Conservation (phyloP, 2,113 vertebrate genomes). For the Oreochromis niloticus region DNA sequence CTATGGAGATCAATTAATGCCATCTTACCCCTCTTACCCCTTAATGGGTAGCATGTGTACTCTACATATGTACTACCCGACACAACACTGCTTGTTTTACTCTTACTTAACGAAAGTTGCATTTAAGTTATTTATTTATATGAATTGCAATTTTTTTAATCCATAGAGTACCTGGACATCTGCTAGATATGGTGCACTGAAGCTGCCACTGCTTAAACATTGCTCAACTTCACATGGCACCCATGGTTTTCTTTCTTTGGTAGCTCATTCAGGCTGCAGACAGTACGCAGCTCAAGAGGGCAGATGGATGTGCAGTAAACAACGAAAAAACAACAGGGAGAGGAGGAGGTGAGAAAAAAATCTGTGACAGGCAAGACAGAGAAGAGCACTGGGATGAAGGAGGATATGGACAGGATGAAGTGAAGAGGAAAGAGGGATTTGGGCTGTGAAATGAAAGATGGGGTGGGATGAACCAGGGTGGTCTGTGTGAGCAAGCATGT, state of each 20-base stretch:
- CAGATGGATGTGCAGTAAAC: conserved; percentile 6
- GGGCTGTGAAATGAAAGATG: conserved; percentile 17
- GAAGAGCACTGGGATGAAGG: neutral
- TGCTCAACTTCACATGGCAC: neutral
- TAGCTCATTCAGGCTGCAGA: neutral
- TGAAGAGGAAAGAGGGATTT: conserved; percentile 19
- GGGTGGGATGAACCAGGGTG: neutral
- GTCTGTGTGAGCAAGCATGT: neutral
- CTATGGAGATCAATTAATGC: neutral
- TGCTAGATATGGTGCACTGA: neutral
- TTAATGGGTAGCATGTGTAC: neutral
- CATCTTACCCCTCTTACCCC: neutral
- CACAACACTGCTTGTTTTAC: neutral
- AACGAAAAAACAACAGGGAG: conserved; percentile 5
- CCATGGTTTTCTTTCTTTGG: neutral
- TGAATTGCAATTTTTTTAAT: neutral
- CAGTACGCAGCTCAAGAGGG: conserved; percentile 4
- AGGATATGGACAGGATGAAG: conserved; percentile 21
- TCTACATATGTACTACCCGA: neutral
- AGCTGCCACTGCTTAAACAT: neutral
- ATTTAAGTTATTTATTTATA: neutral
- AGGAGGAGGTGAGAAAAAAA: neutral
- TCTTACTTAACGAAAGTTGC: neutral
- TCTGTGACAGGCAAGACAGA: neutral
- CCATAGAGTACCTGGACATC: neutral